Conservation (phyloP, 2,797 vertebrate species). For the Smutsia temminckii region DNA sequence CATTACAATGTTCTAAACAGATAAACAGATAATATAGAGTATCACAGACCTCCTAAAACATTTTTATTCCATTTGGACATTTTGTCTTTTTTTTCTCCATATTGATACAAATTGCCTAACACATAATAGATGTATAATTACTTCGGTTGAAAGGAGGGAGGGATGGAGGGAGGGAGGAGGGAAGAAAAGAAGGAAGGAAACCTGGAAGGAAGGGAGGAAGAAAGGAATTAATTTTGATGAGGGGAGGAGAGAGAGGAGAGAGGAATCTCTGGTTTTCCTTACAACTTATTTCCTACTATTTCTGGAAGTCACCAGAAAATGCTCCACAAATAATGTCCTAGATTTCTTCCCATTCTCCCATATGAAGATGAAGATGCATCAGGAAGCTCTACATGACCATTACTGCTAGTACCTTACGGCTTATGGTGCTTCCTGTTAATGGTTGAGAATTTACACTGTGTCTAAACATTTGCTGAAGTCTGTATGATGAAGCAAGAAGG, state of each 20-base stretch:
- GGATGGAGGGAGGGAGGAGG: rapidly evolving
- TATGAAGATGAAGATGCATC: not conserved
- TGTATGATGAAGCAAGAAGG: not conserved
- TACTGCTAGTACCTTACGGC: not conserved
- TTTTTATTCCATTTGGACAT: not conserved
- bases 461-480: not conserved
- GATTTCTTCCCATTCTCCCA: not conserved
- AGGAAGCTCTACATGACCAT: not conserved
- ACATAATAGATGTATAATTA: not conserved
- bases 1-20: not conserved
- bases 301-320: not conserved
- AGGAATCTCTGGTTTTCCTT: not conserved
- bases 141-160: not conserved
- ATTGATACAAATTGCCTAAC: not conserved
- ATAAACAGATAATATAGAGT: not conserved
- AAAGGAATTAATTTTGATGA: not conserved
- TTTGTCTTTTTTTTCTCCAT: conserved; percentile 4
- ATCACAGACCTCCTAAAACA: not conserved
- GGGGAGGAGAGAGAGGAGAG: not conserved
- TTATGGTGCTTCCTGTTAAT: not conserved
- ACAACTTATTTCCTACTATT: not conserved
- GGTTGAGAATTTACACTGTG: not conserved
- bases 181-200: too few species aligned
- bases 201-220: too few species aligned
- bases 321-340: not conserved